Evolutionary conservation across 2,113 vertebrate genomes (phyloP).

Genomic region (Phrynocephalus versicolor): DNA sequence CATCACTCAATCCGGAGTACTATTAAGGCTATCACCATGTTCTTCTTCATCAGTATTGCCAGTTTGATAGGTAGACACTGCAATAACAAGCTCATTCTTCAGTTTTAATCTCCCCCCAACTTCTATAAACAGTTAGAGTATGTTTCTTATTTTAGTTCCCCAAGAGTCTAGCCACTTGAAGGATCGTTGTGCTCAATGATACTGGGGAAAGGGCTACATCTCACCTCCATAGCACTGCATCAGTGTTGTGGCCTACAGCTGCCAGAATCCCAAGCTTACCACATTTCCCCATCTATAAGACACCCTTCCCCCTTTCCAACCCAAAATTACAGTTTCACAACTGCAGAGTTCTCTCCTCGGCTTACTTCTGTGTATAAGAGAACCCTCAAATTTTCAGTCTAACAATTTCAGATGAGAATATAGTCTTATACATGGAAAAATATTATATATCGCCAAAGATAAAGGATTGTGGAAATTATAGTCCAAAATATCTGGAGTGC

Average conservation of each 20-base stretch:
- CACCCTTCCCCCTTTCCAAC: too few species aligned
- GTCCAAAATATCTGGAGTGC: neutral
- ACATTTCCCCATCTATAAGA: too few species aligned
- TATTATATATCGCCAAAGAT: too few species aligned
- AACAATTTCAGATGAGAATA: too few species aligned
- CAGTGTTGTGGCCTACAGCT: neutral
- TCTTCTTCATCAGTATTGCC: neutral
- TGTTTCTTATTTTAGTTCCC: neutral
- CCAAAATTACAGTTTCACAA: too few species aligned
- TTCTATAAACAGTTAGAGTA: neutral
- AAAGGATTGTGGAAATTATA: too few species aligned
- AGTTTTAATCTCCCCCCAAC: neutral
- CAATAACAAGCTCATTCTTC: neutral
- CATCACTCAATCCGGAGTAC: neutral
- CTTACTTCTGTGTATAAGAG: too few species aligned
- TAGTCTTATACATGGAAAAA: too few species aligned
- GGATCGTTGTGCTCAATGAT: neutral
- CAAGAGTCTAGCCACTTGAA: neutral
- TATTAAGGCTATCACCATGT: neutral
- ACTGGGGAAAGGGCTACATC: too few species aligned
- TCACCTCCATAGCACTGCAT: neutral
- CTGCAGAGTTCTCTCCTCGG: too few species aligned
- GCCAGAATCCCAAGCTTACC: too few species aligned
- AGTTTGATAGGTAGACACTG: neutral
- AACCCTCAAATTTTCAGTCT: too few species aligned